A percentile compares a stretch with the other conserved stretches of the same genome.
Conservation (phyloP, 2,113 vertebrate genomes). For the Australoheros scitulus region DNA sequence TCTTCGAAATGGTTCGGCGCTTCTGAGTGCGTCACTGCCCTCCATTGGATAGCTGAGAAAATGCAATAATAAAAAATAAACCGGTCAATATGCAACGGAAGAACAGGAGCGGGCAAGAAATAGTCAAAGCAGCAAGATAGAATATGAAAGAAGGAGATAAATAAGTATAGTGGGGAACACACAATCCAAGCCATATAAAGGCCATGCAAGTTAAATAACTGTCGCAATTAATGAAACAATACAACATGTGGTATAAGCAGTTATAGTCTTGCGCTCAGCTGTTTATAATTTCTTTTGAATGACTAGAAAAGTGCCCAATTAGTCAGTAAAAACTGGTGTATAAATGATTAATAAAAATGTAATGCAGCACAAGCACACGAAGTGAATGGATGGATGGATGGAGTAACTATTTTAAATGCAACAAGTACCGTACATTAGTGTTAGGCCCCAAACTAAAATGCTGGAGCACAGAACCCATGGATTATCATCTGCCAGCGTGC, state of each 20-base stretch:
- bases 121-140: neutral
- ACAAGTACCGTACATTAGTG: neutral
- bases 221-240: neutral
- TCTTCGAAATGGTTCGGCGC: neutral
- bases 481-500: neutral
- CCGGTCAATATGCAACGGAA: neutral
- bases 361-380: neutral
- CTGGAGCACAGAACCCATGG: slow-evolving; percentile 28
- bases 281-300: neutral
- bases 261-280: neutral
- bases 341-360: neutral
- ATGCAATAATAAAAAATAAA: neutral
- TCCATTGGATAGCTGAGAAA: neutral
- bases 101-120: neutral
- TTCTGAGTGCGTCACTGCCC: neutral
- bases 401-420: neutral
- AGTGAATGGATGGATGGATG: too few species aligned
- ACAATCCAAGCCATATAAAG: neutral
- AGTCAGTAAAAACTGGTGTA: neutral
- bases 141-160: neutral
- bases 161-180: neutral
- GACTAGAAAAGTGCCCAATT: neutral
- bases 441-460: slow-evolving; percentile 5
- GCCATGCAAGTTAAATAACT: neutral
- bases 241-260: neutral